Conservation (phyloP, 1,140 invertebrate species). For the Drosophila kohkoa region DNA sequence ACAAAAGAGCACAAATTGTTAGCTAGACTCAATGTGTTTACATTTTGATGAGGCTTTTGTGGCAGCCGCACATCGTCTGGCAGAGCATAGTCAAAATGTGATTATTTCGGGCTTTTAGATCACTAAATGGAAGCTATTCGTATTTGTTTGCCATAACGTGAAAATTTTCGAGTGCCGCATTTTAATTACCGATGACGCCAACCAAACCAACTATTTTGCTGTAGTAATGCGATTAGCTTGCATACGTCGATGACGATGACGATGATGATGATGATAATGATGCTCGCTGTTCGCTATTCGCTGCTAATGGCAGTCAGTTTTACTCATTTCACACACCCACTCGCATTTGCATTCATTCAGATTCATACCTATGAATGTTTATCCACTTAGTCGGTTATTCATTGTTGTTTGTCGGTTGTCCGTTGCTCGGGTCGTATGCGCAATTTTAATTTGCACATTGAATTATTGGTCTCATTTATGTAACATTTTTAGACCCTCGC, state of each 20-base stretch:
- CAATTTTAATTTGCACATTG: constrained; percentile 75
- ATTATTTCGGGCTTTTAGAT: constrained; percentile 55
- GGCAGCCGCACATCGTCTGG: constrained; percentile 8
- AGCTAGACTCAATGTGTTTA: constrained; percentile 37
- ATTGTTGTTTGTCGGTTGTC: constrained; percentile 25
- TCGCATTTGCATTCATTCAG: constrained; percentile 5
- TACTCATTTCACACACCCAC: constrained; percentile 17
- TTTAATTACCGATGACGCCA: constrained; percentile 66
- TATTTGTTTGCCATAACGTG: constrained; percentile 11
- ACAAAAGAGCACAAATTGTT: constrained; percentile 7
- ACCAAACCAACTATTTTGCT: constrained; percentile 71
- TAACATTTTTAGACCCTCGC: constrained; percentile 54
- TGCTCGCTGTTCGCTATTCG: background rate
- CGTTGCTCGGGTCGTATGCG: constrained; percentile 47
- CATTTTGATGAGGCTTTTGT: constrained; percentile 54
- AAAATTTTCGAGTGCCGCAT: constrained; percentile 38
- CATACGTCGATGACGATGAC: constrained; percentile 6
- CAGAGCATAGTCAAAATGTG: constrained; percentile 43
- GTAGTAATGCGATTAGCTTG: constrained; percentile 71
- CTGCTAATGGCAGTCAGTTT: constrained; percentile 30
- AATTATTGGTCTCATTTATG: constrained; percentile 72
- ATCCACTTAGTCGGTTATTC: constrained; percentile 12
- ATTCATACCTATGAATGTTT: background rate
- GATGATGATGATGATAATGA: background rate
- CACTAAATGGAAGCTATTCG: constrained; percentile 21